Conservation (phyloP, 2,113 vertebrate species). For the Ailurus styani region DNA sequence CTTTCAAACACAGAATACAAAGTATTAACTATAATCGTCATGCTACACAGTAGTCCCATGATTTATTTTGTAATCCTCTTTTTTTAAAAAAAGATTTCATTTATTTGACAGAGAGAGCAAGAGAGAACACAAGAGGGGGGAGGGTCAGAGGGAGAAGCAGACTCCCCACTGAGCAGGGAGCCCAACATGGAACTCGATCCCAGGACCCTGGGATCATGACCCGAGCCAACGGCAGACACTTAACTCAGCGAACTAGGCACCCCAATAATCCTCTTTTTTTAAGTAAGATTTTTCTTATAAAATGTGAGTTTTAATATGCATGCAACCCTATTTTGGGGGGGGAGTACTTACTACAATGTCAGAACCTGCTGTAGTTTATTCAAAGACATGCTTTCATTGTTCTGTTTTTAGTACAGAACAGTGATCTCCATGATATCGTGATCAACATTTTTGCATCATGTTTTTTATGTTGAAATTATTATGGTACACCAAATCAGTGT, state of each 20-base stretch:
- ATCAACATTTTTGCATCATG: background rate
- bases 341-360: background rate
- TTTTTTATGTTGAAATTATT: background rate
- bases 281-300: background rate
- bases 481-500: background rate
- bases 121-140: too few relatives aligned
- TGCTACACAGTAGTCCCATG: too few relatives aligned
- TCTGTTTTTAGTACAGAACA: background rate
- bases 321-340: background rate
- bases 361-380: background rate
- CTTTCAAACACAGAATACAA: background rate
- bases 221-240: too few relatives aligned
- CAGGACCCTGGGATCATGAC: too few relatives aligned
- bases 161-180: too few relatives aligned
- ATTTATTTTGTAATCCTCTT: background rate
- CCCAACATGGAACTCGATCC: too few relatives aligned
- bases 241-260: too few relatives aligned
- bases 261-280: background rate
- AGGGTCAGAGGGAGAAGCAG: too few relatives aligned
- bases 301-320: background rate
- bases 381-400: background rate
- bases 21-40: background rate
- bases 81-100: too few relatives aligned
- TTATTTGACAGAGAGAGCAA: too few relatives aligned
- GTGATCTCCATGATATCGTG: background rate